A percentile compares a stretch with the other conserved stretches of the same genome.
phyloP scores from a whole-genome alignment of 1,140 invertebrate genomes.

The Spodoptera litura region DNA sequence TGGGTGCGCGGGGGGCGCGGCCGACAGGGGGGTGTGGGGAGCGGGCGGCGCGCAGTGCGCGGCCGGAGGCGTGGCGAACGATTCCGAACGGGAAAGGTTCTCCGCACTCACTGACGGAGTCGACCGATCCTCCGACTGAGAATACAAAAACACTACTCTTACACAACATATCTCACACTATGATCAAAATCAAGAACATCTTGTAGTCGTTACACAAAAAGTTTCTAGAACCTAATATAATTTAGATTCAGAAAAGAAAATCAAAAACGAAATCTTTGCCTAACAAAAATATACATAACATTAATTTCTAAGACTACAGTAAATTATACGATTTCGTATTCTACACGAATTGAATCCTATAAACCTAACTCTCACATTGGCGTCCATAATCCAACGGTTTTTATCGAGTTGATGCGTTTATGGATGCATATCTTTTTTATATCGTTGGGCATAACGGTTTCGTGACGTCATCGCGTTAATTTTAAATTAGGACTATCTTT shows the following conservation, averaged over 20 bases:
- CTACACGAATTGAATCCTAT: background rate
- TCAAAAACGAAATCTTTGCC: background rate
- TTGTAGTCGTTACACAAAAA: too few relatives aligned
- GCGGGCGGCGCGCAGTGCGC: slow-evolving; percentile 66
- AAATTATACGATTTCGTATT: slow-evolving; percentile 1
- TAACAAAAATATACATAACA: background rate
- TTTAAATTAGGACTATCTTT: slow-evolving; percentile 29
- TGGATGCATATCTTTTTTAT: slow-evolving; percentile 46
- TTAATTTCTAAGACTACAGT: background rate
- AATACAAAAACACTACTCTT: slow-evolving; percentile 6
- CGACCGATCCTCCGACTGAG: slow-evolving; percentile 80
- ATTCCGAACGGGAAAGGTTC: slow-evolving; percentile 78
- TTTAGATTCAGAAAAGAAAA: background rate
- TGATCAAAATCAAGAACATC: too few relatives aligned
- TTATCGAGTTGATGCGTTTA: slow-evolving; percentile 47
- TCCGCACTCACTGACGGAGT: slow-evolving; percentile 83
- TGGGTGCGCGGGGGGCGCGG: slow-evolving; percentile 60
- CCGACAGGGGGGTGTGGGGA: slow-evolving; percentile 65
- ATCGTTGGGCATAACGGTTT: slow-evolving; percentile 24
- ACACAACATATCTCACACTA: too few relatives aligned
- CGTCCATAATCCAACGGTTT: slow-evolving; percentile 37
- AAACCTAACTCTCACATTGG: slow-evolving; percentile 16
- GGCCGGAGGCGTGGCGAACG: slow-evolving; percentile 75
- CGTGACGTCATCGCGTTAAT: slow-evolving; percentile 39
- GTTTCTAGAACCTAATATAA: too few relatives aligned